Evolutionary conservation across 2,888 invertebrate species (phyloP).

Genomic region (Chymomyza amoena): DNA sequence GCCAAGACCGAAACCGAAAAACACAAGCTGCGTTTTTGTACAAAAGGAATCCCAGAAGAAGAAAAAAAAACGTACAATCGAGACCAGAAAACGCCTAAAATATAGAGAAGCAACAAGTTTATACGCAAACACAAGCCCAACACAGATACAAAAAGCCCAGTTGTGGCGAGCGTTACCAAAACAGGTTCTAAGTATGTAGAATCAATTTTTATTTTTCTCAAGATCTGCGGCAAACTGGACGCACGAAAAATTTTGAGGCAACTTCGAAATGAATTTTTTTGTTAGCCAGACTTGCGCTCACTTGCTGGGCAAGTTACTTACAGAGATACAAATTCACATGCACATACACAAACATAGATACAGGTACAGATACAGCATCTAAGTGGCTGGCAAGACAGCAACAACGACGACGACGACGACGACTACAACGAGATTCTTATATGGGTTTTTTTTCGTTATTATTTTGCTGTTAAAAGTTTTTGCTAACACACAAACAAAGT

Average conservation of each 20-base stretch:
- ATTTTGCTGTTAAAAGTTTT: slow-evolving; percentile 36
- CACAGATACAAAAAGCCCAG: slow-evolving; percentile 37
- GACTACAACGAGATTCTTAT: slow-evolving; percentile 38
- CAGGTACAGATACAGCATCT: slow-evolving; percentile 22
- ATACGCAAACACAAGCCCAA: slow-evolving; percentile 39
- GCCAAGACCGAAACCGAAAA: slow-evolving; percentile 25
- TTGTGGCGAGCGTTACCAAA: slow-evolving; percentile 18
- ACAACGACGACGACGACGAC: neutral
- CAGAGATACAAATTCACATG: slow-evolving; percentile 26
- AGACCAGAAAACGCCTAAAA: slow-evolving; percentile 44
- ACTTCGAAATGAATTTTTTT: slow-evolving; percentile 64
- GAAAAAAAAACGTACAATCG: neutral
- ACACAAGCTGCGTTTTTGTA: slow-evolving; percentile 3
- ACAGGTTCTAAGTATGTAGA: slow-evolving; percentile 60
- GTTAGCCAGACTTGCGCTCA: neutral
- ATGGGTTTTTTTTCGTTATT: slow-evolving; percentile 38
- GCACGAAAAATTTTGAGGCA: slow-evolving; percentile 64
- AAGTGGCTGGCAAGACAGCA: slow-evolving; percentile 18
- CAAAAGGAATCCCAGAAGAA: slow-evolving; percentile 20
- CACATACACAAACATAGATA: slow-evolving; percentile 13
- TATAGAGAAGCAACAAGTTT: slow-evolving; percentile 27
- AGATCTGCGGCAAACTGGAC: slow-evolving; percentile 51
- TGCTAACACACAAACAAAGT: slow-evolving; percentile 19
- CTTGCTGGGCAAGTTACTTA: slow-evolving; percentile 35
- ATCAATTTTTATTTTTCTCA: slow-evolving; percentile 70